Evolutionary conservation across 2,113 vertebrate genomes (phyloP).

Genomic region (Suricata suricatta): DNA sequence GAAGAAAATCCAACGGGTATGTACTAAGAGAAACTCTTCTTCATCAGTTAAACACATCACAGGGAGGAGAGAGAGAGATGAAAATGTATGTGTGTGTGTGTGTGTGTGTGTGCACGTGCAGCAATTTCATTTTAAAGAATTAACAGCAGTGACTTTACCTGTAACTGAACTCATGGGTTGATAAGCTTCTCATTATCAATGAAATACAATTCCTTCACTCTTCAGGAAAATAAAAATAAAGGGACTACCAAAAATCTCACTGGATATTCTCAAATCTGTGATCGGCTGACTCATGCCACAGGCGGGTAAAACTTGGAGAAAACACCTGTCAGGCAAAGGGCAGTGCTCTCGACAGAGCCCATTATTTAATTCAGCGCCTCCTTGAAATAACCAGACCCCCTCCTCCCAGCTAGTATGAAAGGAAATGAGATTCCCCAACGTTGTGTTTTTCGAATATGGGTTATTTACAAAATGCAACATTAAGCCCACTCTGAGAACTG

Average conservation of each 20-base stretch:
- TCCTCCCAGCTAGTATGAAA: not conserved
- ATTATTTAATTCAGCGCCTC: not conserved
- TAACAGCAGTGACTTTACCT: not conserved
- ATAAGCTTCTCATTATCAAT: not conserved
- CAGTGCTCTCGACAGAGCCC: not conserved
- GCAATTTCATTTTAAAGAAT: not conserved
- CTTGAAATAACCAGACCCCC: not conserved
- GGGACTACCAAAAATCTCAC: not conserved
- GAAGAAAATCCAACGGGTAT: not conserved
- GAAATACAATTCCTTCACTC: not conserved
- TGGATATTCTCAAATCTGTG: not conserved
- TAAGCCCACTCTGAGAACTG: not conserved
- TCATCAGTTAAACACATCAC: not conserved
- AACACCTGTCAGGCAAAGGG: not conserved
- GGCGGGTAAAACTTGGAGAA: not conserved
- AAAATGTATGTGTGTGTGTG: not conserved
- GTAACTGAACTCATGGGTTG: not conserved
- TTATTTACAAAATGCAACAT: not conserved
- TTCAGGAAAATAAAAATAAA: conserved; percentile 39
- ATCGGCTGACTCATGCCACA: not conserved
- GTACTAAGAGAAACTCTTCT: not conserved
- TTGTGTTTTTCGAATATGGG: not conserved
- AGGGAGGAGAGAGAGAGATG: too few relatives aligned
- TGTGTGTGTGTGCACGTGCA: accelerated
- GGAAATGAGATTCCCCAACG: not conserved